Evolutionary conservation across 2,797 vertebrate genomes (phyloP).

Genomic region (Heterohyrax brucei): DNA sequence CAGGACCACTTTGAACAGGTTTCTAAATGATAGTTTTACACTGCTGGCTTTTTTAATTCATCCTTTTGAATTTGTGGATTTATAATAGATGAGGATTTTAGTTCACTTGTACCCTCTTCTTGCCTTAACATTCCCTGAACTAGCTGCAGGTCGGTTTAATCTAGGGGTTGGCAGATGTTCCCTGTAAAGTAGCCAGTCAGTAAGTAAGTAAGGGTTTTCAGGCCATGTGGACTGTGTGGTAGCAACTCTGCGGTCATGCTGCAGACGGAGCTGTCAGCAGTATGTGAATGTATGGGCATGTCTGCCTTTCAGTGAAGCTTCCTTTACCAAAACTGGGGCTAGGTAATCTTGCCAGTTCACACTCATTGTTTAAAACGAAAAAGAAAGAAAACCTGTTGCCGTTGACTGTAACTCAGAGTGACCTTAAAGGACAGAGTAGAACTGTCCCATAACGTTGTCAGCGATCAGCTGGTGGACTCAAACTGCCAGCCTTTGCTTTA

Average conservation of each 20-base stretch:
- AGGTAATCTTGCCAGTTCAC: neutral
- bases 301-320: neutral
- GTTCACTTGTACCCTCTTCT: neutral
- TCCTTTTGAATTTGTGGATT: neutral
- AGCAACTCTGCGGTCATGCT: neutral
- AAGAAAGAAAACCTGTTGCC: no score
- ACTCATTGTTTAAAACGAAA: neutral
- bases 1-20: neutral
- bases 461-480: no score
- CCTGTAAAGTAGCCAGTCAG: neutral
- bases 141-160: neutral
- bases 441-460: no score
- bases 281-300: neutral
- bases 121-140: no score
- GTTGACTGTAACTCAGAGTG: no score
- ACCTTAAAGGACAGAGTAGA: no score
- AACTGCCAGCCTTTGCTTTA: no score
- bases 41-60: neutral
- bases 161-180: neutral
- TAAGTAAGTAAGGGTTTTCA: neutral
- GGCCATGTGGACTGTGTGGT: neutral
- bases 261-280: neutral
- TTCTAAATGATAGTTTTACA: neutral
- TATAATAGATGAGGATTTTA: neutral
- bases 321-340: neutral